Conservation (phyloP, 2,797 vertebrate species). For the Notamacropus eugenii region DNA sequence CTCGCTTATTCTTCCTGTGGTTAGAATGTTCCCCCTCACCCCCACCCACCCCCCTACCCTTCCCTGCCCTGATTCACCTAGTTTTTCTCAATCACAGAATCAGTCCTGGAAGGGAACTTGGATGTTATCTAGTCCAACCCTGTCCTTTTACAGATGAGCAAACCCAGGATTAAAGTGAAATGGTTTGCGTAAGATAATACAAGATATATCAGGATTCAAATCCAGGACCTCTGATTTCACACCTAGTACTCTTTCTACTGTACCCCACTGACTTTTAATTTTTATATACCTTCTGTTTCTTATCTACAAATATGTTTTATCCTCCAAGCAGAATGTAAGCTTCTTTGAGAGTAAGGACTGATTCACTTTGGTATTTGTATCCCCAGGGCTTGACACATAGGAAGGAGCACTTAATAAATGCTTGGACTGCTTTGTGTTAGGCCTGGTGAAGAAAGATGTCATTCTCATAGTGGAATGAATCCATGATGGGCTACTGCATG, state of each 20-base stretch:
- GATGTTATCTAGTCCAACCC: background rate
- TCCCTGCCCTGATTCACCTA: background rate
- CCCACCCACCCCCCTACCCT: background rate
- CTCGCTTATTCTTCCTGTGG: background rate
- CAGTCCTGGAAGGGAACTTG: background rate
- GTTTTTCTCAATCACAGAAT: background rate
- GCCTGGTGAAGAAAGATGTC: background rate
- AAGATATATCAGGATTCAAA: background rate
- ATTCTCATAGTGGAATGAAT: background rate
- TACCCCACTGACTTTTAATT: background rate
- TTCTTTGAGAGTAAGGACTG: background rate
- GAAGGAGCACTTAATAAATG: background rate
- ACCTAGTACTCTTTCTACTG: background rate
- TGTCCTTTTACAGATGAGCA: background rate
- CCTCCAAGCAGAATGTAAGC: background rate
- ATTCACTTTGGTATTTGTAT: background rate
- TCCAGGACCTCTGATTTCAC: background rate
- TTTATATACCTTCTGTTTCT: background rate
- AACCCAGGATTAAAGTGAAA: background rate
- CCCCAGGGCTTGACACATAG: background rate
- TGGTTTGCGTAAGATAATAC: background rate
- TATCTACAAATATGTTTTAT: background rate
- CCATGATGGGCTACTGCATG: background rate
- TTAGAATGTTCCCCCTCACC: background rate
- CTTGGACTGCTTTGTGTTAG: background rate